Conservation (phyloP, 2,113 vertebrate species). For the Crotalus viridis region DNA sequence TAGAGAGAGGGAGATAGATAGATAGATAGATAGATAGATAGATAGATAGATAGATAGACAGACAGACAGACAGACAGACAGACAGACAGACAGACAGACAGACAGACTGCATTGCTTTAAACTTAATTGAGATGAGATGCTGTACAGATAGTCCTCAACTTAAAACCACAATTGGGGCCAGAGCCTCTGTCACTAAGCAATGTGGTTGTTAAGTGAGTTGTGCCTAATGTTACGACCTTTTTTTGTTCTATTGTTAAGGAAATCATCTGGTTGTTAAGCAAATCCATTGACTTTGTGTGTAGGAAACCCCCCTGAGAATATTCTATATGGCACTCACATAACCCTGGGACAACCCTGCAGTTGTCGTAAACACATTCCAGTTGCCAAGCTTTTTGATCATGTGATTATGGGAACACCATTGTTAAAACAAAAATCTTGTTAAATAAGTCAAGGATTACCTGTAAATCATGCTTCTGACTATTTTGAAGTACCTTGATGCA, state of each 20-base stretch:
- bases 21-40: not conserved
- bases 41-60: not conserved
- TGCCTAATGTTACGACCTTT: not conserved
- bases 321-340: not conserved
- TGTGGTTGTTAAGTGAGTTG: not conserved
- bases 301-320: not conserved
- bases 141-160: not conserved
- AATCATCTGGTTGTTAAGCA: not conserved
- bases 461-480: not conserved
- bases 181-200: not conserved
- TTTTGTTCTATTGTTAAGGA: not conserved
- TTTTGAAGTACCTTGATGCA: not conserved
- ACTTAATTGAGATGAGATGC: not conserved
- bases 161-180: not conserved
- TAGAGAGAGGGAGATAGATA: not conserved
- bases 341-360: not conserved
- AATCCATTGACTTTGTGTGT: not conserved
- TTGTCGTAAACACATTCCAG: not conserved
- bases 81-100: no score
- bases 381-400: not conserved
- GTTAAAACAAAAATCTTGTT: not conserved
- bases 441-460: not conserved
- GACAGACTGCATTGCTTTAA: not conserved
- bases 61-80: no score
- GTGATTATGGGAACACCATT: not conserved